phyloP scores from a whole-genome alignment of 2,888 invertebrate genomes.

The Monochamus alternatus region DNA sequence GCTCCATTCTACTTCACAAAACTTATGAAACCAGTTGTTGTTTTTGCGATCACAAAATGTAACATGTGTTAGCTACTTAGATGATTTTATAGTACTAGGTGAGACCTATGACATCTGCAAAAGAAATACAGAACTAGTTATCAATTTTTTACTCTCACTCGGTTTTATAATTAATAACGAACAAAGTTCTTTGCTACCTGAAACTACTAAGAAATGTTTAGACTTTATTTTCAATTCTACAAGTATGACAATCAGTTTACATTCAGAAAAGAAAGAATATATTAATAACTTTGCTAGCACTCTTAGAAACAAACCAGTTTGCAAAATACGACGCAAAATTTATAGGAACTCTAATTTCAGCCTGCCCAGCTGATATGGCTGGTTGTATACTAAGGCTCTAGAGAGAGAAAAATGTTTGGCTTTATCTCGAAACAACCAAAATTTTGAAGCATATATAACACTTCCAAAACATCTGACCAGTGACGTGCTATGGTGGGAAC shows the following conservation, averaged over 20 bases:
- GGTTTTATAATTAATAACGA: neutral
- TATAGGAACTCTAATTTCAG: conserved; percentile 32
- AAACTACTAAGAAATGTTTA: too few relatives aligned
- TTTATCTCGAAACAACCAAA: conserved; percentile 23
- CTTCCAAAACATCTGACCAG: neutral
- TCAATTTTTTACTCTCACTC: neutral
- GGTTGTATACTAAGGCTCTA: neutral
- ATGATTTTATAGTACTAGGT: neutral
- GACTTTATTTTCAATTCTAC: neutral
- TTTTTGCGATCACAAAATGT: neutral
- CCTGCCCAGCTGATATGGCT: conserved; percentile 35
- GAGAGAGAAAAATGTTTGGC: conserved; percentile 46
- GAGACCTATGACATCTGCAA: neutral
- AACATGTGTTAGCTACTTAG: neutral
- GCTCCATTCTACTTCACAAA: neutral
- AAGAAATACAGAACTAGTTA: neutral
- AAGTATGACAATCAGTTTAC: neutral
- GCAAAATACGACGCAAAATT: conserved; percentile 30
- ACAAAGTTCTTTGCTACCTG: too few relatives aligned
- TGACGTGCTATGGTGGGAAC: conserved; percentile 35
- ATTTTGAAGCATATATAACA: conserved; percentile 27
- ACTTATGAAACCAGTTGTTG: neutral
- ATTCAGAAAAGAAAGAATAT: neutral
- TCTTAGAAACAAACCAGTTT: neutral
- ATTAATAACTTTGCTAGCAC: neutral